Conservation (phyloP, 1,140 invertebrate genomes). For the Microvelia longipes region DNA sequence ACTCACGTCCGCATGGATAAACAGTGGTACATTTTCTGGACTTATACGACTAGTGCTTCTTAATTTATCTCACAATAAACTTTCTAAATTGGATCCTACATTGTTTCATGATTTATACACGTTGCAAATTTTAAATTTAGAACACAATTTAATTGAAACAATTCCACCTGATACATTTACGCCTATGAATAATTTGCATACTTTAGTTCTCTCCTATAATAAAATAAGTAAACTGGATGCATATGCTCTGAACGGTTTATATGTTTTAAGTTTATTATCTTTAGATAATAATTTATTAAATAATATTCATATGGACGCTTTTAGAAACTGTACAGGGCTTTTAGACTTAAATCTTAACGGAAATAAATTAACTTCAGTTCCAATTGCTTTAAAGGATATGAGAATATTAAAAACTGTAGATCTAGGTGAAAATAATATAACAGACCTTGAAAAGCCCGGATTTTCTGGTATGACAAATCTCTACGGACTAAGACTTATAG, state of each 20-base stretch:
- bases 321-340: conserved; percentile 59
- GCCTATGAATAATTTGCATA: conserved; percentile 68
- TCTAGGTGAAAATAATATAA: conserved; percentile 63
- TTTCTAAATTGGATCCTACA: conserved; percentile 60
- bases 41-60: conserved; percentile 70
- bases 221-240: conserved; percentile 57
- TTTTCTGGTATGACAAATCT: conserved; percentile 65
- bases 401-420: conserved; percentile 60
- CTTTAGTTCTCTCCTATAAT: conserved; percentile 61
- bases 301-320: conserved; percentile 60
- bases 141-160: conserved; percentile 60
- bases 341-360: conserved; percentile 68
- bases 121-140: conserved; percentile 62
- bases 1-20: conserved; percentile 67
- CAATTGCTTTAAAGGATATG: conserved; percentile 56
- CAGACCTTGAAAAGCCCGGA: conserved; percentile 54
- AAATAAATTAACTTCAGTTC: conserved; percentile 57
- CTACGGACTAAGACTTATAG: conserved; percentile 68
- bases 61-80: conserved; percentile 68
- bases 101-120: conserved; percentile 67
- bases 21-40: conserved; percentile 64
- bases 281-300: conserved; percentile 64
- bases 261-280: conserved; percentile 57
- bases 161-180: conserved; percentile 65
- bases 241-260: conserved; percentile 59